Conservation (phyloP, 1,140 invertebrate species). For the Aphaenogaster rudis region DNA sequence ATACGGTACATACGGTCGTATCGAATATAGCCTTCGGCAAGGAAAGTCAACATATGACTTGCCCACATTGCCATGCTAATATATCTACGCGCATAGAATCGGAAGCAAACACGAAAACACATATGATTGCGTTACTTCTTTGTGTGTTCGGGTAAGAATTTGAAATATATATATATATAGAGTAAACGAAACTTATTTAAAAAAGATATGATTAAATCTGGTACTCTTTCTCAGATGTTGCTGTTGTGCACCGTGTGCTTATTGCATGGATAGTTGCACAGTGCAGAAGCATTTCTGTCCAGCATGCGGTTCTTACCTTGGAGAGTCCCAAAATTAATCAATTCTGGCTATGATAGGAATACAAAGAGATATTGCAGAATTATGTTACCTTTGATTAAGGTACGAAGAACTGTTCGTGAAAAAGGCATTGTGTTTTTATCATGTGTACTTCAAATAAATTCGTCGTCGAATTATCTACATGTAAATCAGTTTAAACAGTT, state of each 20-base stretch:
- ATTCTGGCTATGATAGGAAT: neutral
- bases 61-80: constrained; percentile 80
- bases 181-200: neutral
- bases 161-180: neutral
- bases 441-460: neutral
- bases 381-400: neutral
- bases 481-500: no score
- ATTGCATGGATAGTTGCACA: constrained; percentile 90
- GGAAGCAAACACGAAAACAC: constrained; percentile 88
- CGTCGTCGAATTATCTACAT: neutral
- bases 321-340: constrained; percentile 86
- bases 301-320: constrained; percentile 89
- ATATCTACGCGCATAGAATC: constrained; percentile 85
- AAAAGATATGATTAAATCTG: constrained; percentile 33
- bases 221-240: constrained; percentile 86
- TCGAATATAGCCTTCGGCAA: constrained; percentile 82
- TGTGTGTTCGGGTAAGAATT: constrained; percentile 87
- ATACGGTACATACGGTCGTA: constrained; percentile 66
- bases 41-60: constrained; percentile 84
- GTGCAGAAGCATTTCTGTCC: constrained; percentile 90
- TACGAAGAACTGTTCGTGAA: neutral
- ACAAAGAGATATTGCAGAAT: neutral
- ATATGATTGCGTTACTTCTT: constrained; percentile 88
- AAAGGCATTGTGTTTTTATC: neutral
- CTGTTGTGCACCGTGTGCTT: constrained; percentile 89